phyloP scores from a whole-genome alignment of 1,140 invertebrate genomes.

The Heliconius melpomene region DNA sequence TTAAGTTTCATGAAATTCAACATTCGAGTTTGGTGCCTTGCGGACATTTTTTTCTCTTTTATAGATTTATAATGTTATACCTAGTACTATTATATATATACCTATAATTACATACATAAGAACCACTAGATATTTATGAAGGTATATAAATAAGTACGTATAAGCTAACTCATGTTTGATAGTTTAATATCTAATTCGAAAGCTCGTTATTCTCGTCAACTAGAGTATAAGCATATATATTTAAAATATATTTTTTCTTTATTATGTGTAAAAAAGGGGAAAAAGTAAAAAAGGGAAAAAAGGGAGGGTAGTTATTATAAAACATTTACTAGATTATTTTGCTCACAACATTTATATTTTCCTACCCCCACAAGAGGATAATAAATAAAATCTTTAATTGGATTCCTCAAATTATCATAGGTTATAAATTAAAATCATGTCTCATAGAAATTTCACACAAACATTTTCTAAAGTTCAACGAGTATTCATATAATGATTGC shows the following conservation, averaged over 20 bases:
- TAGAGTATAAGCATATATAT: background rate
- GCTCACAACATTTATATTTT: background rate
- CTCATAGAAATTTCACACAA: conserved; percentile 22
- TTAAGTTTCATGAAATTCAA: conserved; percentile 54
- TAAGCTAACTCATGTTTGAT: background rate
- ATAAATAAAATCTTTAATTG: background rate
- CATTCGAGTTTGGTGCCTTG: conserved; percentile 42
- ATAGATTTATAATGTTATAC: background rate
- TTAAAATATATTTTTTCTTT: too few species aligned
- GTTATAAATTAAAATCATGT: background rate
- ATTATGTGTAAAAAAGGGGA: too few species aligned
- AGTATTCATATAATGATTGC: conserved; percentile 42
- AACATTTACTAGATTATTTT: background rate
- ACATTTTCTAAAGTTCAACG: conserved; percentile 35
- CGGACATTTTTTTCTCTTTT: conserved; percentile 25
- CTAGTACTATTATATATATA: background rate
- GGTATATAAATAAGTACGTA: background rate
- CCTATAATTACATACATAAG: background rate
- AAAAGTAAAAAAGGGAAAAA: too few species aligned
- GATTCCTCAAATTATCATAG: background rate
- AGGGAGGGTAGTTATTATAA: background rate
- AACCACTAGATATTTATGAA: background rate
- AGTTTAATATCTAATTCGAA: background rate
- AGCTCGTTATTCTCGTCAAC: background rate
- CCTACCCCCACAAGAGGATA: background rate